Evolutionary conservation across 2,797 vertebrate species (phyloP).

Genomic region (Malacoctenus gilli): DNA sequence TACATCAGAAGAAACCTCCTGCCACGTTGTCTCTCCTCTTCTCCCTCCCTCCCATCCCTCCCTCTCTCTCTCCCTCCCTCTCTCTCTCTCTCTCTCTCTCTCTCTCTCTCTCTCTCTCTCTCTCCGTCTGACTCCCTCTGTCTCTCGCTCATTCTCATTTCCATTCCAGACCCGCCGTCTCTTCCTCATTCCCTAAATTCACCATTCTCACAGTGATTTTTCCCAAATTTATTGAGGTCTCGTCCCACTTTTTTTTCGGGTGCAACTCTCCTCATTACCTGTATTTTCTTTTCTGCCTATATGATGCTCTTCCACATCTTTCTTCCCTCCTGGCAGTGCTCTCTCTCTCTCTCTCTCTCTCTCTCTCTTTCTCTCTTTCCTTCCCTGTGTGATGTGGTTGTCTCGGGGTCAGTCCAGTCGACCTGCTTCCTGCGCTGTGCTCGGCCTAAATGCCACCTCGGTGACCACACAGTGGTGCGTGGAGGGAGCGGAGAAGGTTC

Average conservation of each 20-base stretch:
- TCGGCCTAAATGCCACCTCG: slow-evolving; percentile 63
- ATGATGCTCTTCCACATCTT: not conserved
- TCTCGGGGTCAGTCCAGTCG: slow-evolving; percentile 46
- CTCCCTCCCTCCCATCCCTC: slow-evolving; percentile 50
- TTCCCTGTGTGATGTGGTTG: slow-evolving; percentile 63
- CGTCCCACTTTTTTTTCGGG: not conserved
- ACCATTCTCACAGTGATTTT: too few species aligned
- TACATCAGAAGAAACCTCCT: slow-evolving; percentile 68
- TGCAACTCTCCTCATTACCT: slow-evolving; percentile 3
- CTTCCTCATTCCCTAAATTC: not conserved
- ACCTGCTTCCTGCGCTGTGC: slow-evolving; percentile 62
- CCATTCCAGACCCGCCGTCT: too few species aligned
- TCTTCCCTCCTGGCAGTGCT: not conserved
- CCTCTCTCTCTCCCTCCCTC: slow-evolving; percentile 33
- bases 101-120: slow-evolving; percentile 50
- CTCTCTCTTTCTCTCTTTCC: slow-evolving; percentile 1
- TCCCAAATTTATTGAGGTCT: not conserved
- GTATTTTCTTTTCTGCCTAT: not conserved
- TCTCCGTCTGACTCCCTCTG: slow-evolving; percentile 30
- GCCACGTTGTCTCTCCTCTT: slow-evolving; percentile 80
- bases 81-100: slow-evolving; percentile 67
- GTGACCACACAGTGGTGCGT: slow-evolving; percentile 59
- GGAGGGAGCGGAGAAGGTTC: slow-evolving; percentile 39
- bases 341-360: too few species aligned
- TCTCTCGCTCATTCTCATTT: too few species aligned